A percentile compares a stretch with the other conserved stretches of the same genome.
phyloP scores from a whole-genome alignment of 2,888 invertebrate genomes.

The Drosophila borborema region DNA sequence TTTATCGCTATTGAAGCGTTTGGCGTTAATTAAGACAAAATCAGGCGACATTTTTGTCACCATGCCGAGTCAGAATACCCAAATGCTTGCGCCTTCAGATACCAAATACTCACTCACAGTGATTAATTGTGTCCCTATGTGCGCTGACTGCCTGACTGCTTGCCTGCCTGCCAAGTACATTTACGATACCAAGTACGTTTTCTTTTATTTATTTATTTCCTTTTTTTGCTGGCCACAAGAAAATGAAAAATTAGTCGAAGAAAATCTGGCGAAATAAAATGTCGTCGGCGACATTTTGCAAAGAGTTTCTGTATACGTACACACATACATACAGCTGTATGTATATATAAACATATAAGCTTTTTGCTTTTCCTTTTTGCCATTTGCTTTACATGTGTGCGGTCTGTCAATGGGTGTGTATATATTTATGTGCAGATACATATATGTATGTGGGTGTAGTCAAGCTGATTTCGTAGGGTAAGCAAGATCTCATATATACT shows the following conservation, averaged over 20 bases:
- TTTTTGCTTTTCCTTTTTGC: conserved; percentile 12
- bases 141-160: conserved; percentile 46
- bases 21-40: conserved; percentile 85
- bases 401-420: conserved; percentile 40
- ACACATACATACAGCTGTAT: not conserved
- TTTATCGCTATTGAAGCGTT: conserved; percentile 85
- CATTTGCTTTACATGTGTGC: conserved; percentile 38
- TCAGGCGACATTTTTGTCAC: conserved; percentile 84
- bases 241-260: conserved; percentile 83
- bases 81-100: conserved; percentile 24
- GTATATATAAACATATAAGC: conserved; percentile 2
- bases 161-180: conserved; percentile 51
- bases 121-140: conserved; percentile 77
- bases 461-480: conserved; percentile 4
- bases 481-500: conserved; percentile 16
- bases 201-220: too few species aligned
- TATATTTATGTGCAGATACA: not conserved
- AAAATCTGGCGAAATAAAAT: conserved; percentile 85
- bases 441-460: conserved; percentile 25
- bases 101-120: conserved; percentile 47
- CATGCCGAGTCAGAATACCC: conserved; percentile 60
- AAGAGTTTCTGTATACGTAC: conserved; percentile 44
- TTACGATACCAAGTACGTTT: conserved; percentile 8
- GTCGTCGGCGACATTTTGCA: conserved; percentile 84
- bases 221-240: conserved; percentile 53